A percentile compares a stretch with the other conserved stretches of the same genome.
Evolutionary conservation across 2,888 invertebrate species (phyloP).

Genomic region (Stenoptilia bipunctidactyla): DNA sequence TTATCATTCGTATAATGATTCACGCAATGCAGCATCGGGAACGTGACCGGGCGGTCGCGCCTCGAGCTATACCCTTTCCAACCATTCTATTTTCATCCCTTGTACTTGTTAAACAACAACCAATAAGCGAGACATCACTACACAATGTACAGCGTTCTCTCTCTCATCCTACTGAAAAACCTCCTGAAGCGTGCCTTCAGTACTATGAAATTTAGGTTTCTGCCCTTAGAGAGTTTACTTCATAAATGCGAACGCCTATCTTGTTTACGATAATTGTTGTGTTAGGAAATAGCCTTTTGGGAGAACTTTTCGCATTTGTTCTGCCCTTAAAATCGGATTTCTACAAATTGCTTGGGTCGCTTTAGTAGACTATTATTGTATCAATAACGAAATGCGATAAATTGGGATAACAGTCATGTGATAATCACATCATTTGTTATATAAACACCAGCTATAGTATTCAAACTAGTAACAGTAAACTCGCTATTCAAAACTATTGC

Average conservation of each 20-base stretch:
- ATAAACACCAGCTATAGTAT: no score
- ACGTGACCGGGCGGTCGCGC: slow-evolving; percentile 31
- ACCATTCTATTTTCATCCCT: slow-evolving; percentile 1
- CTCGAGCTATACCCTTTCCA: slow-evolving; percentile 30
- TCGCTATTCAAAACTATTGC: no score
- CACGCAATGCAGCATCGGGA: slow-evolving; percentile 17
- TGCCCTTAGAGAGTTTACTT: slow-evolving; percentile 30
- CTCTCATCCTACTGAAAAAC: background rate
- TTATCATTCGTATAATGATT: slow-evolving; percentile 1
- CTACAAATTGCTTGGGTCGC: background rate
- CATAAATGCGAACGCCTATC: slow-evolving; percentile 47
- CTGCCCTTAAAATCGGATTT: slow-evolving; percentile 4
- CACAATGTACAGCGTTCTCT: background rate
- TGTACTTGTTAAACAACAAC: background rate
- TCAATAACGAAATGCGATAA: no score
- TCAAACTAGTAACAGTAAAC: no score
- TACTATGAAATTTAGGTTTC: slow-evolving; percentile 24
- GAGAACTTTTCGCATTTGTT: slow-evolving; percentile 30
- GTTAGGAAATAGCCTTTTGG: slow-evolving; percentile 25
- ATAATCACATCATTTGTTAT: no score
- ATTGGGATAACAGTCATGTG: no score
- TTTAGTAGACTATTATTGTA: background rate
- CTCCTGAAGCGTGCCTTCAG: background rate
- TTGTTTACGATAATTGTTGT: slow-evolving; percentile 45
- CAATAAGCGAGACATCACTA: background rate